Conservation (phyloP, 2,888 invertebrate genomes). For the Conistra vaccinii region DNA sequence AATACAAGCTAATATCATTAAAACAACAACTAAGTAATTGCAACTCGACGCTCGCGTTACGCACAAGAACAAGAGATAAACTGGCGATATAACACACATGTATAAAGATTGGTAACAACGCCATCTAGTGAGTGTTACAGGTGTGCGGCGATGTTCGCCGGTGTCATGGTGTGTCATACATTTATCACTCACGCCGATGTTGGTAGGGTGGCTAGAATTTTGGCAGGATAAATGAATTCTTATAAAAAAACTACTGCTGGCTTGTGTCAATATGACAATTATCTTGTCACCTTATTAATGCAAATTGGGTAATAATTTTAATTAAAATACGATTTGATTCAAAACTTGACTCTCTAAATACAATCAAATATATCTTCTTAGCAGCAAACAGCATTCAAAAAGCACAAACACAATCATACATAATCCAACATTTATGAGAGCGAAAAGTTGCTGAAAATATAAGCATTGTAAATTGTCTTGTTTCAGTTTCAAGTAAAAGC, state of each 20-base stretch:
- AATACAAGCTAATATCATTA: background rate
- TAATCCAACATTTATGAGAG: too few species aligned
- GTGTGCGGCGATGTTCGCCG: constrained; percentile 66
- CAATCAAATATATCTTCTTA: too few species aligned
- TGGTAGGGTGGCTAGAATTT: constrained; percentile 52
- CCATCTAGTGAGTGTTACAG: constrained; percentile 56
- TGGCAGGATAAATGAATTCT: background rate
- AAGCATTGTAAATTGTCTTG: background rate
- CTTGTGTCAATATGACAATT: background rate
- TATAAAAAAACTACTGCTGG: too few species aligned
- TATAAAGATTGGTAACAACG: constrained; percentile 37
- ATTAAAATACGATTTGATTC: background rate
- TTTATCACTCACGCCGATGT: constrained; percentile 73
- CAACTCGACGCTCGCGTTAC: constrained; percentile 7
- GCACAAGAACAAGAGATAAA: background rate
- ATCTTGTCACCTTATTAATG: background rate
- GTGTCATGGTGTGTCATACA: constrained; percentile 72
- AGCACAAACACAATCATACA: background rate
- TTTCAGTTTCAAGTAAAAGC: background rate
- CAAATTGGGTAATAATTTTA: background rate
- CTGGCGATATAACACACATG: background rate
- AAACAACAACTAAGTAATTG: constrained; percentile 39
- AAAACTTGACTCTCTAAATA: background rate
- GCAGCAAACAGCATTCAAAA: background rate
- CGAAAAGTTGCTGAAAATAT: background rate